Evolutionary conservation across 2,888 invertebrate species (phyloP).

Genomic region (Synergus laeviventris): DNA sequence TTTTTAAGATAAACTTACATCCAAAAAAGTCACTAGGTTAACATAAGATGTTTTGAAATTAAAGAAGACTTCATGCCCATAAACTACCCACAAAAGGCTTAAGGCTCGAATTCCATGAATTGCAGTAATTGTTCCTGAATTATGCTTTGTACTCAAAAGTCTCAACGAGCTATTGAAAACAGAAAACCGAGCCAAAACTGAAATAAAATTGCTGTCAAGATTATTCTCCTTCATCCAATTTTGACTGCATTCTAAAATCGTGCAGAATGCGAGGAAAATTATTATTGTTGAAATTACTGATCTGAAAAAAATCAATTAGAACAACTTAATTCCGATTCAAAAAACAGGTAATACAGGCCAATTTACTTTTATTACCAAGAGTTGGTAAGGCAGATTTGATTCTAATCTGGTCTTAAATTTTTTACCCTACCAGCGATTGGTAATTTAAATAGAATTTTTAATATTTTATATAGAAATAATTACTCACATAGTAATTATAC

Average conservation of each 20-base stretch:
- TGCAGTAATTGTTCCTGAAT: conserved; percentile 66
- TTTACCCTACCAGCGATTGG: neutral
- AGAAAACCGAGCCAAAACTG: conserved; percentile 71
- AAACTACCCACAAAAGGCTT: conserved; percentile 76
- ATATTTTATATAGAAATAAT: neutral
- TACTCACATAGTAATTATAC: conserved; percentile 3
- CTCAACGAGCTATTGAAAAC: conserved; percentile 71
- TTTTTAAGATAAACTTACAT: neutral
- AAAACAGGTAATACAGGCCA: neutral
- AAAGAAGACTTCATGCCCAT: conserved; percentile 71
- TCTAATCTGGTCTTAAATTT: neutral
- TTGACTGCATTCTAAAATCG: conserved; percentile 55
- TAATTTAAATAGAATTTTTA: neutral
- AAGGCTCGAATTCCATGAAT: conserved; percentile 78
- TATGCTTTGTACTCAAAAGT: conserved; percentile 65
- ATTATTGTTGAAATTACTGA: conserved; percentile 52
- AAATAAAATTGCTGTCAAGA: neutral
- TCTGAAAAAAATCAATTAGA: conserved; percentile 51
- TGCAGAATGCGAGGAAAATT: conserved; percentile 57
- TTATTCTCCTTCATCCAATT: neutral
- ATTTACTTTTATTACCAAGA: neutral
- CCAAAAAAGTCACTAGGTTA: neutral
- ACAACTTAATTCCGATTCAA: neutral
- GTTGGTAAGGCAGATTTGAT: neutral
- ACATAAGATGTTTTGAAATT: neutral